These are phyloP conservation scores for Aythya baeri DNA, from an alignment of 2,113 vertebrate species.

Conservation along the genomic window DNA sequence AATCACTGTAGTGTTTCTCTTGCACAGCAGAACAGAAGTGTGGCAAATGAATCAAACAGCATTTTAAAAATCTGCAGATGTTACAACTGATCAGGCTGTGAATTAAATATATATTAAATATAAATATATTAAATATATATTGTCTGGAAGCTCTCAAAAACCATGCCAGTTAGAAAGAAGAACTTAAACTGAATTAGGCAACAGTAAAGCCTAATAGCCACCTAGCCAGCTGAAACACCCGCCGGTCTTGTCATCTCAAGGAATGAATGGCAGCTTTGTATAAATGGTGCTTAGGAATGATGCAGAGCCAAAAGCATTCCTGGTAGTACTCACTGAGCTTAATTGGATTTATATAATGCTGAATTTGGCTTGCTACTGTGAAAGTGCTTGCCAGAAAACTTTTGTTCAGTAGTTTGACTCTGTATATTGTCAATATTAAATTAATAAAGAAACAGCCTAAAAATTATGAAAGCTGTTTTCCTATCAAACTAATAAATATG, in stretches of 20 bases:
- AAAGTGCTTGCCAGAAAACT: neutral
- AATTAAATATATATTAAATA: neutral
- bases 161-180: neutral
- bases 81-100: neutral
- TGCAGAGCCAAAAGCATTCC: neutral
- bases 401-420: neutral
- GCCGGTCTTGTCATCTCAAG: neutral
- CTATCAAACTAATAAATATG: neutral
- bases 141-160: neutral
- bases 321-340: neutral
- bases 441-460: neutral
- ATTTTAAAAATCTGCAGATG: neutral
- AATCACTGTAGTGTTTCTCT: neutral
- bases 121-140: neutral
- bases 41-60: neutral
- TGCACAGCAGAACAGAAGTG: neutral
- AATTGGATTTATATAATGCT: neutral
- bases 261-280: neutral
- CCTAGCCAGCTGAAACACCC: neutral
- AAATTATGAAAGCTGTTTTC: neutral
- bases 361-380: neutral
- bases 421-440: neutral
- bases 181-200: neutral
- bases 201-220: neutral
- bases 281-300: neutral